Conservation (phyloP, 2,113 vertebrate species). For the Callipepla squamata region DNA sequence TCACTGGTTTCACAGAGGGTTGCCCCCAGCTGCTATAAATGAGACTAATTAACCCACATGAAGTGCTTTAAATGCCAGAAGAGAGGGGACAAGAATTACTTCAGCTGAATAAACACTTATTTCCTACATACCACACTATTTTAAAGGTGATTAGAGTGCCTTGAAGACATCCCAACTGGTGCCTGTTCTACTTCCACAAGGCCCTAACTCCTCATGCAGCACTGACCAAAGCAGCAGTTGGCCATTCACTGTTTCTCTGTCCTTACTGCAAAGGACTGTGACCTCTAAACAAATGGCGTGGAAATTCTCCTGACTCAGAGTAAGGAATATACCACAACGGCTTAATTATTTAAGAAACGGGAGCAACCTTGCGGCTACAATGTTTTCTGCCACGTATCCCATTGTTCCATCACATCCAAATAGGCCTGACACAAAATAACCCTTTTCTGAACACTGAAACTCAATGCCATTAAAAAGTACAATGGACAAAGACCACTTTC, state of each 20-base stretch:
- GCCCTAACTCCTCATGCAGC: not conserved
- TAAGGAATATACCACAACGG: not conserved
- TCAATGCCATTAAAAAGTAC: not conserved
- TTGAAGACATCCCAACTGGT: not conserved
- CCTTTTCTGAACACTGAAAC: not conserved
- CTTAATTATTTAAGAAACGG: not conserved
- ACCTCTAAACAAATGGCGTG: not conserved
- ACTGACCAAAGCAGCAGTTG: not conserved
- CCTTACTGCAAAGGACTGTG: not conserved
- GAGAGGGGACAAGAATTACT: not conserved
- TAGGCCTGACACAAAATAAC: not conserved
- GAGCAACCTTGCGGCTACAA: not conserved
- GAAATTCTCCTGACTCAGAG: not conserved
- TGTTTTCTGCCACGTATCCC: not conserved
- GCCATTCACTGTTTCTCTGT: not conserved
- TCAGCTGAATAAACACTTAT: not conserved
- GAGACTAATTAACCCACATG: slow-evolving; percentile 35
- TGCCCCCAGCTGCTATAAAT: slow-evolving; percentile 13
- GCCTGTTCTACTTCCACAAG: not conserved
- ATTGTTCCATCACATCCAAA: not conserved
- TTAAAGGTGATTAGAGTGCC: not conserved
- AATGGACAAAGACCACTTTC: not conserved
- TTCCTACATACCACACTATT: not conserved
- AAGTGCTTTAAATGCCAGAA: not conserved
- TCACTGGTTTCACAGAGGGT: not conserved